phyloP scores from a whole-genome alignment of 1,140 invertebrate species.

The Phymorhynchus buccinoides region DNA sequence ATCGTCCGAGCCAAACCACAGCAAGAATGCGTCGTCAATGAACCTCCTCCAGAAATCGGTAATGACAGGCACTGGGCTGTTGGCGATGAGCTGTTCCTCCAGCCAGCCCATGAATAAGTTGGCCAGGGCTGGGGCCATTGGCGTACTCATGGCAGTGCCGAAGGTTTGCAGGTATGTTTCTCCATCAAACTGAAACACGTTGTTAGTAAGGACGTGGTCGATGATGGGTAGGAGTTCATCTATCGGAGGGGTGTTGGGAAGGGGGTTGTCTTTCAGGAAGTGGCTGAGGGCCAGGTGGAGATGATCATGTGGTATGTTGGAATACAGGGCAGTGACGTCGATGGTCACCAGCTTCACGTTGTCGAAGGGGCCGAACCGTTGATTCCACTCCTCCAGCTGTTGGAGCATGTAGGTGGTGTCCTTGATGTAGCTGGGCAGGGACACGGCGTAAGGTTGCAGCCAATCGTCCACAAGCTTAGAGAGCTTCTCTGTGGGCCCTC shows the following conservation, averaged over 20 bases:
- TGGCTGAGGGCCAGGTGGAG: background rate
- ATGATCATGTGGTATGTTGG: background rate
- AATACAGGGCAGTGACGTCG: background rate
- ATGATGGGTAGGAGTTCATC: background rate
- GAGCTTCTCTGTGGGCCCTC: background rate
- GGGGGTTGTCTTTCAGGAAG: background rate
- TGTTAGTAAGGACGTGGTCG: background rate
- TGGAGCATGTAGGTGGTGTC: background rate
- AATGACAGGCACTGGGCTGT: background rate
- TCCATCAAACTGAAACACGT: background rate
- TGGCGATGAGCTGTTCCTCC: background rate
- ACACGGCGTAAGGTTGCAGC: background rate
- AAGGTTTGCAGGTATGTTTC: background rate
- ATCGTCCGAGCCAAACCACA: too few relatives aligned
- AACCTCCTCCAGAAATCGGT: background rate
- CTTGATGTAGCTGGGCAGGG: background rate
- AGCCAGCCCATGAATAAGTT: background rate
- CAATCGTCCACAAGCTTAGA: background rate
- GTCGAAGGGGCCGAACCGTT: background rate
- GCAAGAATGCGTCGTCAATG: background rate
- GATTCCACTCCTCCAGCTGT: background rate
- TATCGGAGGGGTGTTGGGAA: background rate
- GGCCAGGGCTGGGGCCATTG: background rate
- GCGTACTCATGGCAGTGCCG: background rate
- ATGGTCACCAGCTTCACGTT: background rate